These are phyloP conservation scores for Holotrichia oblita DNA, from an alignment of 1,140 invertebrate species.

Conservation along the genomic window DNA sequence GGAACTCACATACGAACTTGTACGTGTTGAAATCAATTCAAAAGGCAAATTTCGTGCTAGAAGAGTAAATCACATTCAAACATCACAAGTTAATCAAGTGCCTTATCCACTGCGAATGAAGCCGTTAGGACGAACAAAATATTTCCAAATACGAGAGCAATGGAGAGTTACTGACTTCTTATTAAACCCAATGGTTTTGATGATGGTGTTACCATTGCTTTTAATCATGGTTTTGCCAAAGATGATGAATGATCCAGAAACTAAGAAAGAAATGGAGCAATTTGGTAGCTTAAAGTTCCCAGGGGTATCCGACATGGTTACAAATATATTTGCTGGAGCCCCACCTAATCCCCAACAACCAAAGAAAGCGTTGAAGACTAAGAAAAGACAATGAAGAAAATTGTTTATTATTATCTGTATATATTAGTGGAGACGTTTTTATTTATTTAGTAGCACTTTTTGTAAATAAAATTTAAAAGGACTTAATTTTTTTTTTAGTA, in stretches of 20 bases:
- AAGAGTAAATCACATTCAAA: constrained; percentile 95
- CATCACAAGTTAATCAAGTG: constrained; percentile 85
- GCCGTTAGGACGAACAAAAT: constrained; percentile 81
- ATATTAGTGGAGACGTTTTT: background rate
- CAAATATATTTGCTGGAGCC: constrained; percentile 77
- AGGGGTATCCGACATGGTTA: constrained; percentile 91
- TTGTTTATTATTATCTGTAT: constrained; percentile 2
- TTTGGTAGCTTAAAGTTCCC: constrained; percentile 85
- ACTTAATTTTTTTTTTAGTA: background rate
- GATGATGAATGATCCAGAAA: constrained; percentile 97
- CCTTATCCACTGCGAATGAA: constrained; percentile 92
- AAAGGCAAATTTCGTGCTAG: constrained; percentile 96
- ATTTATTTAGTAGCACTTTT: constrained; percentile 7
- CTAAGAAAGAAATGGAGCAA: constrained; percentile 93
- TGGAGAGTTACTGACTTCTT: constrained; percentile 95
- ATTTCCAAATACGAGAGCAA: constrained; percentile 94
- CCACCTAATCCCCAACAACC: constrained; percentile 64
- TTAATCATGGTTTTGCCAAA: constrained; percentile 94
- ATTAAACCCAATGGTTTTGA: constrained; percentile 97
- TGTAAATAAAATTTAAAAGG: constrained; percentile 3
- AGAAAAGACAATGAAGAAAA: constrained; percentile 71
- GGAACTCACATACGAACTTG: constrained; percentile 90
- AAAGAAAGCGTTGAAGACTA: constrained; percentile 71
- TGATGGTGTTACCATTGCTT: constrained; percentile 94
- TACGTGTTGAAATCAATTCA: constrained; percentile 93